Percentiles rank a stretch among this genome's conserved stretches.
Evolutionary conservation across 2,797 vertebrate species (phyloP).

Genomic region (Limosa lapponica): DNA sequence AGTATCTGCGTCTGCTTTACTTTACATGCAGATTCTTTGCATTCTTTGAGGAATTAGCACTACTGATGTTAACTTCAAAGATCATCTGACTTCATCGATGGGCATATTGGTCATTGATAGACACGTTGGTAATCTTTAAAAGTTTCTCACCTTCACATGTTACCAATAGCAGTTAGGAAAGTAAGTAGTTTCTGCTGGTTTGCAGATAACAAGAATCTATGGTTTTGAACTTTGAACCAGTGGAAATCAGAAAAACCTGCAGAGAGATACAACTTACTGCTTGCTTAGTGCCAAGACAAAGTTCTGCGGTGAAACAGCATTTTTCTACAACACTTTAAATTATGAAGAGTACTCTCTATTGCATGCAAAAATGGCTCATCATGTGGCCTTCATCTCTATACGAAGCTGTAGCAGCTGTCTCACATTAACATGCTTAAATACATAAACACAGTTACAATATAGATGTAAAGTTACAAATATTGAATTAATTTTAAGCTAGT

Average conservation of each 20-base stretch:
- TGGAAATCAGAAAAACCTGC: not conserved
- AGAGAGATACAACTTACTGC: not conserved
- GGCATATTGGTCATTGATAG: accelerated
- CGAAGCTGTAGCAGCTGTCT: conserved; percentile 25
- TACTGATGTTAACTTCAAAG: not conserved
- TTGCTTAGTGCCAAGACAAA: not conserved
- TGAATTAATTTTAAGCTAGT: conserved; percentile 32
- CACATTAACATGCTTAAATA: conserved; percentile 28
- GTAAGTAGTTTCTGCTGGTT: not conserved
- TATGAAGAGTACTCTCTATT: not conserved
- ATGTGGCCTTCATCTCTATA: not conserved
- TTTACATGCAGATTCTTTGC: not conserved
- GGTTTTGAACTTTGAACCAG: not conserved
- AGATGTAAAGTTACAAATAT: not conserved
- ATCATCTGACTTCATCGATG: not conserved
- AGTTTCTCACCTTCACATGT: not conserved
- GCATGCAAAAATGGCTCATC: not conserved
- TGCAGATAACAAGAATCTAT: not conserved
- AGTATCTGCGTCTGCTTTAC: not conserved
- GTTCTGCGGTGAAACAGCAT: not conserved
- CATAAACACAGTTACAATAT: not conserved
- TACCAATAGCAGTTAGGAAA: not conserved
- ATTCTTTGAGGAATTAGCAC: not conserved
- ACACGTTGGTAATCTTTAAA: not conserved
- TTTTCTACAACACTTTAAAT: not conserved